phyloP scores from a whole-genome alignment of 2,797 vertebrate genomes.

The Pseudochromis fuscus region DNA sequence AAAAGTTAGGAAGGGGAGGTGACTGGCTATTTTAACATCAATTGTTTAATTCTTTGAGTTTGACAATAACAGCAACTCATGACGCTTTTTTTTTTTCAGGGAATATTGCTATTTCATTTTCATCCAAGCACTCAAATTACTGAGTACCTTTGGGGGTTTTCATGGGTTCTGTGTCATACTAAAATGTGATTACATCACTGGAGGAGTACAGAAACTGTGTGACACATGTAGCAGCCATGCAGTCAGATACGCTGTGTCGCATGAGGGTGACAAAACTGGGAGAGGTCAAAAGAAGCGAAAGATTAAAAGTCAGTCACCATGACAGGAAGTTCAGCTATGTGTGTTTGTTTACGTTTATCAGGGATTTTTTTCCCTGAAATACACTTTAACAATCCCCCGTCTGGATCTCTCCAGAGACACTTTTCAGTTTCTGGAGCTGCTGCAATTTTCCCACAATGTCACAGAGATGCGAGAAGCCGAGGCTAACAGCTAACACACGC shows the following conservation, averaged over 20 bases:
- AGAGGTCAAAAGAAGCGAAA: constrained; percentile 16
- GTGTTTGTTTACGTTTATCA: too few species aligned
- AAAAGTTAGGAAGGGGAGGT: constrained; percentile 37
- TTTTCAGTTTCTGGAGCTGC: constrained; percentile 26
- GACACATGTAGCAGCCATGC: constrained; percentile 29
- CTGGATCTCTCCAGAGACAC: constrained; percentile 18
- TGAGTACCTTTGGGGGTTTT: neutral
- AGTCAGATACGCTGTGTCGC: constrained; percentile 1
- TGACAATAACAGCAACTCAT: constrained; percentile 27
- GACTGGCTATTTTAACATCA: constrained; percentile 38
- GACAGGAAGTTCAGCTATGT: too few species aligned
- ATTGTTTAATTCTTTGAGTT: constrained; percentile 61
- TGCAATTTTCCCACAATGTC: constrained; percentile 59
- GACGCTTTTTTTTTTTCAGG: neutral
- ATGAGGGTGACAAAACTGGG: constrained; percentile 44
- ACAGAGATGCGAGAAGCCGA: constrained; percentile 44
- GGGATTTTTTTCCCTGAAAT: too few species aligned
- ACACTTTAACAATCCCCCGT: constrained; percentile 14
- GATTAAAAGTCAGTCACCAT: neutral
- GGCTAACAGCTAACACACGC: constrained; percentile 18
- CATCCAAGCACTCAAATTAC: neutral
- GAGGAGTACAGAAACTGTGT: neutral
- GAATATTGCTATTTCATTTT: constrained; percentile 12
- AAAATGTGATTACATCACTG: constrained; percentile 21
- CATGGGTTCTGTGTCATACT: neutral